phyloP scores from a whole-genome alignment of 1,140 invertebrate species.

The Trachymyrmex cornetzi region DNA sequence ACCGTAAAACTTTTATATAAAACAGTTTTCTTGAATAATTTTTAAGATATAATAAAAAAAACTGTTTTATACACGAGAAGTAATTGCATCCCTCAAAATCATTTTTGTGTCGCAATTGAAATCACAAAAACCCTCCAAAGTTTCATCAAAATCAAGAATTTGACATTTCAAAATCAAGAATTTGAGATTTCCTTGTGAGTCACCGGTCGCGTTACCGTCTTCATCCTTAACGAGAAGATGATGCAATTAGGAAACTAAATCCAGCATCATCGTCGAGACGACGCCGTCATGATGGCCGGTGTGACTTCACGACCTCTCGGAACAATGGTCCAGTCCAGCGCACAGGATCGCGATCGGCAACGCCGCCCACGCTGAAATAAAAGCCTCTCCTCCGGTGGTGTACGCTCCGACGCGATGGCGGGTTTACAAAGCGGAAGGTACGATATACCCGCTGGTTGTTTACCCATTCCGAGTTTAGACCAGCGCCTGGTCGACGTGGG shows the following conservation, averaged over 20 bases:
- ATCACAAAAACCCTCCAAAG: too few relatives aligned
- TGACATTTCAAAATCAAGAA: too few relatives aligned
- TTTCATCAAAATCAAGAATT: too few relatives aligned
- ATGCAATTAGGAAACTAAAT: slow-evolving; percentile 41
- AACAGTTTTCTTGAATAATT: too few relatives aligned
- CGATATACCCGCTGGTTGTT: slow-evolving; percentile 54
- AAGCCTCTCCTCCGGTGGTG: neutral
- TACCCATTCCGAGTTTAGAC: slow-evolving; percentile 74
- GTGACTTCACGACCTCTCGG: slow-evolving; percentile 41
- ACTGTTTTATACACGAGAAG: too few relatives aligned
- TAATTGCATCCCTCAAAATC: too few relatives aligned
- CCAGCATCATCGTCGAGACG: slow-evolving; percentile 12
- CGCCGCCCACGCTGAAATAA: slow-evolving; percentile 56
- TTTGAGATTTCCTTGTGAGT: neutral
- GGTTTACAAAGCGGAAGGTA: slow-evolving; percentile 68
- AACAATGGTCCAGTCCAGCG: slow-evolving; percentile 52
- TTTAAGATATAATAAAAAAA: too few relatives aligned
- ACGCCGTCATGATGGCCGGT: neutral
- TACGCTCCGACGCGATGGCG: neutral
- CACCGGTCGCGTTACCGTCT: neutral
- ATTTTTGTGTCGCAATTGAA: too few relatives aligned
- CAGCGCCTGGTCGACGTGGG: slow-evolving; percentile 57
- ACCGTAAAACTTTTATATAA: too few relatives aligned
- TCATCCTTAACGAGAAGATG: neutral
- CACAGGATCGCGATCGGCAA: slow-evolving; percentile 34